Base-by-base conservation (phyloP, 2,797 vertebrate species). In the Scolopax rusticola region DNA sequence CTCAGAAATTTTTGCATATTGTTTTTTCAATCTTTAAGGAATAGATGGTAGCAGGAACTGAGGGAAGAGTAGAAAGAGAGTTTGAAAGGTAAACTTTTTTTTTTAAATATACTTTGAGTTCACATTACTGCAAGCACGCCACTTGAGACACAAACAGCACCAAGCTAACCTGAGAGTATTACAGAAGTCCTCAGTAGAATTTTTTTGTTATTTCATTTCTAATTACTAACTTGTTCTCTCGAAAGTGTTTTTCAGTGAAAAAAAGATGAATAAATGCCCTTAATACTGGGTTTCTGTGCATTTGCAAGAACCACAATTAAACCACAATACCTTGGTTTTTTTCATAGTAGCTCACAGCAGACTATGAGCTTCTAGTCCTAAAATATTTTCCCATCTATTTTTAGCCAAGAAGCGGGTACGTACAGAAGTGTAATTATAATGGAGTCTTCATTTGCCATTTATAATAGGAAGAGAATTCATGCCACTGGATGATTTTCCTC, bases 351-450 rank as follows among this genome's bases (percentile, higher is more conserved):
- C 47, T 92, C 33, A 20, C 12, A 87, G 82, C 45, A 84, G 57
- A 76, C 56, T 13, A 2, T 17, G 40, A 81, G 33, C 40, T 45
- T 89, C 51, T 23, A 84, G 21, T 79, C 74, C 8, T n/a, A 79
- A 93, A 95, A 91, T 93, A 91, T 93, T 95, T 94, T 93, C 77
- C 63, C 38, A 73, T 67, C 59, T 96, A 84, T 94, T 95, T 96
- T 95, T 96, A 95, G 60, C 73, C 80, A 84, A 8, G 19, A 81
- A 81, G 67, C 9, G 54, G 18, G n/a, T 81, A 84, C 51, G 76
- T 41, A 57, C 33, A 94, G 73, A 69, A 88, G 43, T 82, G 67
- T 76, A 73, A 84, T 95, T 94, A 74, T 67, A 88, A 68, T 41
- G 40, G 59, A 93, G 83, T 11, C 59, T 87, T 95, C 56, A 32